Conservation (phyloP, 2,797 vertebrate genomes). For the Enteromius thamalakanensis region DNA sequence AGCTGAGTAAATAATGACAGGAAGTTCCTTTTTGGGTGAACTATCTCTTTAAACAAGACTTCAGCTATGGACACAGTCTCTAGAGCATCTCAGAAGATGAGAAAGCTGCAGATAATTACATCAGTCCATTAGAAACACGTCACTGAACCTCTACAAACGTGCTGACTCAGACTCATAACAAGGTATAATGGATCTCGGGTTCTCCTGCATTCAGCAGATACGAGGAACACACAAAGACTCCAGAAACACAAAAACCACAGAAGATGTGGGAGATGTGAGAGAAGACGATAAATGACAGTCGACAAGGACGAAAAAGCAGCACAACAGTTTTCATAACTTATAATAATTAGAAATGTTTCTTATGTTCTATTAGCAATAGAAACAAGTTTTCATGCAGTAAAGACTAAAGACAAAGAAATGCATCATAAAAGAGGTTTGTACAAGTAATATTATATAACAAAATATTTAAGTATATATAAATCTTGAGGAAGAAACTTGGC, state of each 20-base stretch:
- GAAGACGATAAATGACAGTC: background rate
- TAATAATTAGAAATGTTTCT: no score
- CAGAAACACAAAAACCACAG: background rate
- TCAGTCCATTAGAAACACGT: constrained; percentile 15
- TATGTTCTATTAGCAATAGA: background rate
- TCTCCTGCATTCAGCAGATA: background rate
- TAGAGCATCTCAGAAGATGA: background rate
- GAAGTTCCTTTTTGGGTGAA: background rate
- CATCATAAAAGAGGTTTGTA: no score
- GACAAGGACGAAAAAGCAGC: background rate
- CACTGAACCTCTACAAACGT: constrained; percentile 23
- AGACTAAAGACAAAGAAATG: no score
- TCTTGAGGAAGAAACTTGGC: background rate
- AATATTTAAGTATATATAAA: background rate
- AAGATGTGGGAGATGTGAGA: background rate
- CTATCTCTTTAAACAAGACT: constrained; percentile 8
- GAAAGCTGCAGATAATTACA: constrained; percentile 45
- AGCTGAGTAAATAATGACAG: no score
- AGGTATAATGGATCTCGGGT: background rate
- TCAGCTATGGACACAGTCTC: constrained; percentile 1
- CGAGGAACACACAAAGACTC: background rate
- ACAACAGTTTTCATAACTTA: no score
- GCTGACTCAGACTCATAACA: constrained; percentile 28
- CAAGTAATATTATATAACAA: background rate
- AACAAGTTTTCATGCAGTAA: background rate